These are phyloP conservation scores for Smithornis capensis DNA, from an alignment of 2,113 vertebrate genomes.

Conservation along the genomic window DNA sequence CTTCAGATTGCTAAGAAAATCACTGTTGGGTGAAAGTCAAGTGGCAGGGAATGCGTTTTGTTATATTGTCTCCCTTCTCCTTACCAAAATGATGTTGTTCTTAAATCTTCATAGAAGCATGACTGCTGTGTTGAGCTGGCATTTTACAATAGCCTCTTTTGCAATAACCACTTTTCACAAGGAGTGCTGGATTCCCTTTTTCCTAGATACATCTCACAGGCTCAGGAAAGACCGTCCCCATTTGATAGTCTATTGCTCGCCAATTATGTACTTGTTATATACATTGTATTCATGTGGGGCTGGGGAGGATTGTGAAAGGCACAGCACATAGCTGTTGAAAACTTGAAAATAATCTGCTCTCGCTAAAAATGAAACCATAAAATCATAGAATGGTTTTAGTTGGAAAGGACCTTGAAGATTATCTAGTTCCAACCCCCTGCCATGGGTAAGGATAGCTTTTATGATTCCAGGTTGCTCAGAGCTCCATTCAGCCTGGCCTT, in stretches of 20 bases:
- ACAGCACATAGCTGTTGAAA: not conserved
- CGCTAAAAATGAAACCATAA: not conserved
- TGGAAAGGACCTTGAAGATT: not conserved
- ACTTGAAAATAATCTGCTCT: not conserved
- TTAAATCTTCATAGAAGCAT: not conserved
- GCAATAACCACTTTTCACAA: not conserved
- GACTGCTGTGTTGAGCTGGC: not conserved
- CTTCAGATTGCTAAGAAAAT: not conserved
- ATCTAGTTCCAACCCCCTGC: not conserved
- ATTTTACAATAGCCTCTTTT: not conserved
- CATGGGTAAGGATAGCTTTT: not conserved
- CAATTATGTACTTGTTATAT: not conserved
- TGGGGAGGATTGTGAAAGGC: not conserved
- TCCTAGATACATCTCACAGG: not conserved
- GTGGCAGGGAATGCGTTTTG: not conserved
- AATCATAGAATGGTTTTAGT: not conserved
- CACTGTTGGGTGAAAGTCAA: not conserved
- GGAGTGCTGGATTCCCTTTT: not conserved
- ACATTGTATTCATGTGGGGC: not conserved
- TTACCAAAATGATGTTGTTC: not conserved
- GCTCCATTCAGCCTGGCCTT: not conserved
- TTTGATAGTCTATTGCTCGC: not conserved
- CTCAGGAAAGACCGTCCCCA: fast-evolving
- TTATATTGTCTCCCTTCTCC: not conserved
- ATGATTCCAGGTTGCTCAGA: not conserved